A percentile compares a stretch with the other conserved stretches of the same genome.
Conservation (phyloP, 2,113 vertebrate genomes). For the Acrocephalus kingi region DNA sequence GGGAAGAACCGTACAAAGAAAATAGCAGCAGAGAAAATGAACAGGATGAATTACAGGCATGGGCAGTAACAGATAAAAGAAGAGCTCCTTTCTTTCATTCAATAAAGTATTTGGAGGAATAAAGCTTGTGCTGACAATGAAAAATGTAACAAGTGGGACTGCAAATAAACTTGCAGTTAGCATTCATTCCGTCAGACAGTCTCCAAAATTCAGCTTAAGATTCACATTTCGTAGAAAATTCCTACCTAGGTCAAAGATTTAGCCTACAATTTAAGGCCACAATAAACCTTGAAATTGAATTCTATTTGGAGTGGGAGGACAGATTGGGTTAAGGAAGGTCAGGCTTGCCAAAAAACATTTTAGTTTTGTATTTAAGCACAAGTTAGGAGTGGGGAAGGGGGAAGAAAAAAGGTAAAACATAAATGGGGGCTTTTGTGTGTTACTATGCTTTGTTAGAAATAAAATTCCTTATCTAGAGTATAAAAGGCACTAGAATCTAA, state of each 20-base stretch:
- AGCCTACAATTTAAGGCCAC: background rate
- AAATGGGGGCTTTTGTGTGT: background rate
- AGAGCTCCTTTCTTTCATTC: slow-evolving; percentile 49
- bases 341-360: background rate
- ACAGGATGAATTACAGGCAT: slow-evolving; percentile 40
- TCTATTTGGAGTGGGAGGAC: background rate
- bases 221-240: background rate
- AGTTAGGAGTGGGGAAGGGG: background rate
- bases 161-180: slow-evolving; percentile 51
- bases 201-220: slow-evolving; percentile 21
- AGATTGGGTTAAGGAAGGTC: background rate
- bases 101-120: slow-evolving; percentile 32
- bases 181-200: slow-evolving; percentile 37
- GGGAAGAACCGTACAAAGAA: background rate
- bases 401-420: background rate
- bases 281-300: background rate
- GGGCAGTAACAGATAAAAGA: slow-evolving; percentile 35
- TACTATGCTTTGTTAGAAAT: background rate
- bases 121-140: slow-evolving; percentile 63
- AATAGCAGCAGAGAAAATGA: slow-evolving; percentile 39
- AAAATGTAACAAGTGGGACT: slow-evolving; percentile 32
- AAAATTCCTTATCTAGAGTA: background rate
- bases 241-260: background rate
- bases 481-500: slow-evolving; percentile 50
- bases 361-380: slow-evolving; percentile 6